phyloP scores from a whole-genome alignment of 2,888 invertebrate species.

The Drosophila pegasa region DNA sequence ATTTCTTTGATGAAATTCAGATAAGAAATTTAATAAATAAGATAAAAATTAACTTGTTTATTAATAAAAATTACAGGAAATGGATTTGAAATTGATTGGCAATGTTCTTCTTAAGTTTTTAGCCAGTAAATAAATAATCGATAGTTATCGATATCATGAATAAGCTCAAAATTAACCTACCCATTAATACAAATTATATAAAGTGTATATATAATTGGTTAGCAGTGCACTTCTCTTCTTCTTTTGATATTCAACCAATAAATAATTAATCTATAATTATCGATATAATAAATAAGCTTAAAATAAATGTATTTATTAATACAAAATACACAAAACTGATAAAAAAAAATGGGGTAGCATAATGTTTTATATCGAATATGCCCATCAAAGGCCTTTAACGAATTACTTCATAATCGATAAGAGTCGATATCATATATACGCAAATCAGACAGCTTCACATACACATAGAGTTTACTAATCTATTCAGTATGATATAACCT shows the following conservation, averaged over 20 bases:
- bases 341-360: too few species aligned
- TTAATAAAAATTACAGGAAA: too few species aligned
- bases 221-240: not conserved
- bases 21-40: too few species aligned
- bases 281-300: not conserved
- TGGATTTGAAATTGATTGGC: too few species aligned
- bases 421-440: not conserved
- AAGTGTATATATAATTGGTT: too few species aligned
- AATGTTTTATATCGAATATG: too few species aligned
- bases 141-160: not conserved
- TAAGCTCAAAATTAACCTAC: not conserved
- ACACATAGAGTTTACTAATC: not conserved
- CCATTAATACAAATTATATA: not conserved
- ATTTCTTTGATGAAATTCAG: too few species aligned
- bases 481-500: not conserved
- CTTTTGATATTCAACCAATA: not conserved
- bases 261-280: not conserved
- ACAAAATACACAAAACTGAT: not conserved
- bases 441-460: not conserved
- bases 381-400: too few species aligned
- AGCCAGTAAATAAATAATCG: not conserved
- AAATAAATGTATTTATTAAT: not conserved
- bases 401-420: not conserved
- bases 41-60: too few species aligned
- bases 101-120: too few species aligned